phyloP scores from a whole-genome alignment of 2,888 invertebrate species.

The Himalopsyche tibetana region DNA sequence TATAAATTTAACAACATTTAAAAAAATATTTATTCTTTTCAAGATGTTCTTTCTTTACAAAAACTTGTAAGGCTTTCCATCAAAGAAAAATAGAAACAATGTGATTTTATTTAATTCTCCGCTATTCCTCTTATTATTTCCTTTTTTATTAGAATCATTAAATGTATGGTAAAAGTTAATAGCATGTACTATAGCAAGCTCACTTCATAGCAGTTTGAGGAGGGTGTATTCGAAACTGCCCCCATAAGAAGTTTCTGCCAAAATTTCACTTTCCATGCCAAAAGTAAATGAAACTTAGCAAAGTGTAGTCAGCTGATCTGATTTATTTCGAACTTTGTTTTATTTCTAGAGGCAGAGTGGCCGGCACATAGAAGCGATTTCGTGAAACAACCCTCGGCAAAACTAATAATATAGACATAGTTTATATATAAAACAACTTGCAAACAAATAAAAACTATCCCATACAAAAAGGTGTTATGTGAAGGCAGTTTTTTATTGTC shows the following conservation, averaged over 20 bases:
- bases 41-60: too few species aligned
- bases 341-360: conserved; percentile 28
- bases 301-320: conserved; percentile 55
- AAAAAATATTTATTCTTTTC: too few species aligned
- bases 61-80: too few species aligned
- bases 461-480: conserved; percentile 7
- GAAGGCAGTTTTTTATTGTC: neutral
- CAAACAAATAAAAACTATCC: conserved; percentile 29
- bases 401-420: conserved; percentile 6
- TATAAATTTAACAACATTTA: too few species aligned
- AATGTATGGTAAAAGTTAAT: too few species aligned
- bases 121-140: too few species aligned
- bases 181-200: too few species aligned
- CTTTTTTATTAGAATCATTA: too few species aligned
- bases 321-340: conserved; percentile 62
- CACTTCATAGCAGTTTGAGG: neutral
- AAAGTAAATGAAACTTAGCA: conserved; percentile 63
- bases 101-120: too few species aligned
- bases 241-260: conserved; percentile 23
- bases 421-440: neutral
- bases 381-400: neutral
- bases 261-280: conserved; percentile 63
- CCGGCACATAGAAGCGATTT: conserved; percentile 12
- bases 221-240: conserved; percentile 3
- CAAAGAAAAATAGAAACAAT: too few species aligned